Evolutionary conservation across 2,888 invertebrate species (phyloP).

Genomic region (Drosophila stalkeri): DNA sequence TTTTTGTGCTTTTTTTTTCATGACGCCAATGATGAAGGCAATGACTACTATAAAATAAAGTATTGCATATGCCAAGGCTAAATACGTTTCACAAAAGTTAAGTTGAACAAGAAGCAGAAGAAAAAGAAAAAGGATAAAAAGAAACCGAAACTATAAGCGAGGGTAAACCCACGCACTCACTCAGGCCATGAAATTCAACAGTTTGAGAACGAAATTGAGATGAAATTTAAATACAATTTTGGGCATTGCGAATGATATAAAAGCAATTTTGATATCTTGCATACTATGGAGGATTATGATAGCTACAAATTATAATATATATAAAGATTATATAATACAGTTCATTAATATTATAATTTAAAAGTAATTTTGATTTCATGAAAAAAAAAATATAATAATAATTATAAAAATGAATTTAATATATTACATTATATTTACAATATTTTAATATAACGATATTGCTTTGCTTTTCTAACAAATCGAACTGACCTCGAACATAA

Average conservation of each 20-base stretch:
- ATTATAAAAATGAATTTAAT: no score
- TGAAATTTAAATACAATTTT: background rate
- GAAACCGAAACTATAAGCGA: background rate
- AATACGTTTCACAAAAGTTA: conserved; percentile 12
- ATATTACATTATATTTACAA: no score
- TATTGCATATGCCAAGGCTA: conserved; percentile 61
- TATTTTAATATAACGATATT: background rate
- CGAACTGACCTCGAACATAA: conserved; percentile 18
- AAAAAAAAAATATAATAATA: no score
- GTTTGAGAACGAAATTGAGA: background rate
- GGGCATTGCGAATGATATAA: background rate
- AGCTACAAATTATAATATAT: background rate
- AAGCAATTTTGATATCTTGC: background rate
- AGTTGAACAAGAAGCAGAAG: background rate
- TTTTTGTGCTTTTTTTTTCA: conserved; percentile 36
- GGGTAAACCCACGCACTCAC: background rate
- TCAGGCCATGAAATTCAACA: background rate
- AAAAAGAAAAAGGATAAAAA: background rate
- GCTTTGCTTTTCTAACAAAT: background rate
- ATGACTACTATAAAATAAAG: conserved; percentile 47
- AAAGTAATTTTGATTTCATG: no score
- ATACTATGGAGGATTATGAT: no score
- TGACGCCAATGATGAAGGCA: conserved; percentile 51
- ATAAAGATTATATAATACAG: background rate
- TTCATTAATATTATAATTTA: background rate